Evolutionary conservation across 2,797 vertebrate species (phyloP).

Genomic region (Botia kubotai): DNA sequence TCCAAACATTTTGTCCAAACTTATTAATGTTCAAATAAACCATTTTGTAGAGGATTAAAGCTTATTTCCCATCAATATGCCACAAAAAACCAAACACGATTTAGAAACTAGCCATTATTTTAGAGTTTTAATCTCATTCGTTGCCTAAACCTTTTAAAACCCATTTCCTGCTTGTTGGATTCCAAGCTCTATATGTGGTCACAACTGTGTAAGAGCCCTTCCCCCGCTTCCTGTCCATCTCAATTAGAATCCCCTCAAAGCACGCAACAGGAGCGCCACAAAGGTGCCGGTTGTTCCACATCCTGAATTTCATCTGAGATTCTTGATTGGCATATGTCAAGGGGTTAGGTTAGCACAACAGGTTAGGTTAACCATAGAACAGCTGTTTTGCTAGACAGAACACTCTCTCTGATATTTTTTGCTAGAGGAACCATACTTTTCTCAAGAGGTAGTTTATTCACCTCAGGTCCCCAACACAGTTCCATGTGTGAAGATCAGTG

Average conservation of each 20-base stretch:
- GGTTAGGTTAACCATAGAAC: conserved; percentile 66
- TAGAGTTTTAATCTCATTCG: conserved; percentile 40
- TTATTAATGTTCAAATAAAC: not conserved
- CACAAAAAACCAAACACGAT: not conserved
- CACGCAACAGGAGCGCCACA: conserved; percentile 76
- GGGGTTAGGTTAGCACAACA: conserved; percentile 64
- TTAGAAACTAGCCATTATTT: not conserved
- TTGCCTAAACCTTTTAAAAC: conserved; percentile 70
- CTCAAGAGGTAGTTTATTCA: conserved; percentile 1
- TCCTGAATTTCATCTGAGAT: conserved; percentile 73
- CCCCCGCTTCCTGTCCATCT: conserved; percentile 85
- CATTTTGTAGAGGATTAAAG: conserved; percentile 9
- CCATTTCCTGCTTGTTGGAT: conserved; percentile 78
- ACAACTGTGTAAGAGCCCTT: conserved; percentile 77
- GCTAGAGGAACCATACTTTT: conserved; percentile 10
- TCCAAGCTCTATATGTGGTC: conserved; percentile 83
- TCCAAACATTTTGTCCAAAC: not conserved
- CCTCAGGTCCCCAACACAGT: not conserved
- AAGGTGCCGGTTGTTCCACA: conserved; percentile 82
- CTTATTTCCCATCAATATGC: conserved; percentile 26
- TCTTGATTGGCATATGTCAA: conserved; percentile 81
- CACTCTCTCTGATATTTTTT: not conserved
- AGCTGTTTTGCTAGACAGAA: conserved; percentile 64
- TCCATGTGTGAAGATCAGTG: not conserved
- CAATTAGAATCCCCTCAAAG: conserved; percentile 83